These are phyloP conservation scores for Chelon labrosus DNA, from an alignment of 2,797 vertebrate species.

Conservation along the genomic window DNA sequence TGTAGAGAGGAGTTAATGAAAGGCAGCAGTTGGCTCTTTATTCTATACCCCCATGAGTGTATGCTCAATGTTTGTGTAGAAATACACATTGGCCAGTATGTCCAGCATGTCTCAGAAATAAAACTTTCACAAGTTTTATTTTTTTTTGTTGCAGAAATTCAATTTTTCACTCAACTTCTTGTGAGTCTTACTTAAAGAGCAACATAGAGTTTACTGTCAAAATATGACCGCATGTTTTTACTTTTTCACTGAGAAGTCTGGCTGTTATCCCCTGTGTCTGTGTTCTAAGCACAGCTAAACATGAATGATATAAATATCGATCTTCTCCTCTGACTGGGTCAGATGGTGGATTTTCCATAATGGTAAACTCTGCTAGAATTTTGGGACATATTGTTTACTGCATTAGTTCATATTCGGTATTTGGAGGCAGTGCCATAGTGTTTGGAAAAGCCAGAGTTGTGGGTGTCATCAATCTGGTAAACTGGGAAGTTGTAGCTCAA, in stretches of 20 bases:
- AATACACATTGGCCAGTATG: not conserved
- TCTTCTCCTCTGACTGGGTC: not conserved
- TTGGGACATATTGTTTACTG: not conserved
- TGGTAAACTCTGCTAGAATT: not conserved
- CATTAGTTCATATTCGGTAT: not conserved
- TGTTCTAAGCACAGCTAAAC: constrained; percentile 17
- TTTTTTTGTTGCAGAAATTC: not conserved
- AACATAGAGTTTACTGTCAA: not conserved
- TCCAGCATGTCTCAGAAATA: not conserved
- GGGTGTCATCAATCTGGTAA: not conserved
- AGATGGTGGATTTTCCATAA: constrained; percentile 7
- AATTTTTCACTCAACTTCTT: not conserved
- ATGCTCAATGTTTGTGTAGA: not conserved
- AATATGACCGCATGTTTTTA: not conserved
- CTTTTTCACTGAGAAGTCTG: not conserved
- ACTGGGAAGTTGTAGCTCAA: not conserved
- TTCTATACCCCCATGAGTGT: constrained; percentile 29
- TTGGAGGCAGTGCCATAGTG: not conserved
- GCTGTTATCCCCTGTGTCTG: not conserved
- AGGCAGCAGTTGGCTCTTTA: constrained; percentile 36
- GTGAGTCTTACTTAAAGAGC: not conserved
- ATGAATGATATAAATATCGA: constrained; percentile 8
- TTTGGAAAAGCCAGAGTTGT: constrained; percentile 14
- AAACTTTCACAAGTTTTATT: not conserved
- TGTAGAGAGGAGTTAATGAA: constrained; percentile 48